These are phyloP conservation scores for Tachycineta bicolor DNA, from an alignment of 2,113 vertebrate species.

Conservation along the genomic window DNA sequence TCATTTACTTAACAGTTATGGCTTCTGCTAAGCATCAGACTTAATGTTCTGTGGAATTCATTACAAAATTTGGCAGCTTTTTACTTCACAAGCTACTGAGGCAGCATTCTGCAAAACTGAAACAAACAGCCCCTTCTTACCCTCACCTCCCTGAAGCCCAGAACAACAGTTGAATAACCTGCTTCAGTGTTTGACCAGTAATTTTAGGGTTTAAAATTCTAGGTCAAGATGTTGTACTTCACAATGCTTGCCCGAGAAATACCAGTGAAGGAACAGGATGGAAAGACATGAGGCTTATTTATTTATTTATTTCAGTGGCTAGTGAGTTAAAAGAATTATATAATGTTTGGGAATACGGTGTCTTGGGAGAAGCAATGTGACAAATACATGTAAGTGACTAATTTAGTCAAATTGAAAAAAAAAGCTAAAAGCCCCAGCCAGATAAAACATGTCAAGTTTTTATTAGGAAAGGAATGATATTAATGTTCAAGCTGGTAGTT, in stretches of 20 bases:
- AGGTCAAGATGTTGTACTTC: neutral
- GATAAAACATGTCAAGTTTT: slow-evolving; percentile 33
- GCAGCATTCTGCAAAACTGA: neutral
- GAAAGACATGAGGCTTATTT: neutral
- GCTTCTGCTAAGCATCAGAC: slow-evolving; percentile 69
- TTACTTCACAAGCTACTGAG: slow-evolving; percentile 26
- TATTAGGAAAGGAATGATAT: slow-evolving; percentile 59
- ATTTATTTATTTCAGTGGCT: neutral
- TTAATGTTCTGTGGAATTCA: slow-evolving; percentile 72
- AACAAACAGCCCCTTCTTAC: neutral
- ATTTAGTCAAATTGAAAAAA: neutral
- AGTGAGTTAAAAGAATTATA: neutral
- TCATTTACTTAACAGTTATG: slow-evolving; percentile 73
- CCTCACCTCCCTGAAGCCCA: neutral
- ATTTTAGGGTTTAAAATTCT: neutral
- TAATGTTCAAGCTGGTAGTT: slow-evolving; percentile 60
- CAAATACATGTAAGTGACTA: neutral
- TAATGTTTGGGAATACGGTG: neutral
- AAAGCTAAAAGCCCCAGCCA: neutral
- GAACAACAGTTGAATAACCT: neutral
- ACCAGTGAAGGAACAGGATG: neutral
- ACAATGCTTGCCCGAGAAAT: neutral
- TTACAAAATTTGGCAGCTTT: slow-evolving; percentile 69
- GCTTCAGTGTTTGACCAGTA: neutral
- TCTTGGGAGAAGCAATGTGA: neutral